phyloP scores from a whole-genome alignment of 2,113 vertebrate species.

The Caretta caretta region DNA sequence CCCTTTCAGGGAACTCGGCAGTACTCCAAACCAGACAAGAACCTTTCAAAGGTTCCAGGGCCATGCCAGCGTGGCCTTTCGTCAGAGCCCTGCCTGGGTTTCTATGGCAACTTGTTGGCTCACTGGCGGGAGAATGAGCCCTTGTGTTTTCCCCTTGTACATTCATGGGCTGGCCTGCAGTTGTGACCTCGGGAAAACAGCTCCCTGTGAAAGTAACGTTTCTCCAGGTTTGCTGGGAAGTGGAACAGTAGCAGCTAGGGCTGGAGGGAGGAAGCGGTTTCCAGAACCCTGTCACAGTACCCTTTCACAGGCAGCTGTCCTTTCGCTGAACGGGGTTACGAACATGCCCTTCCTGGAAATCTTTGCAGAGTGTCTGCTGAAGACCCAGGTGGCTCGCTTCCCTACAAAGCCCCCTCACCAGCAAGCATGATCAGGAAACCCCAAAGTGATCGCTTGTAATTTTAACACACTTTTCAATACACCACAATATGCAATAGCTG shows the following conservation, averaged over 20 bases:
- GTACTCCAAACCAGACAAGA: background rate
- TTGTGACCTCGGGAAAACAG: background rate
- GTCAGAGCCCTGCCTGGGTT: background rate
- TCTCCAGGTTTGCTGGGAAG: background rate
- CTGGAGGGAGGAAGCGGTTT: background rate
- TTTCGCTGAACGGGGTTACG: too few relatives aligned
- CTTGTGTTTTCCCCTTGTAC: background rate
- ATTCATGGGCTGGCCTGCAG: background rate
- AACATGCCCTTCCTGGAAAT: background rate
- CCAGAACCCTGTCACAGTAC: too few relatives aligned
- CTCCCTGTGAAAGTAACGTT: background rate
- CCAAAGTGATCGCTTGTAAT: background rate
- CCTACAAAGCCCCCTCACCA: background rate
- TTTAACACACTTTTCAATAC: background rate
- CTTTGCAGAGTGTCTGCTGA: too few relatives aligned
- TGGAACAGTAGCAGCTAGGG: background rate
- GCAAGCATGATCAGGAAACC: too few relatives aligned
- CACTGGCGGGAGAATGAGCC: background rate
- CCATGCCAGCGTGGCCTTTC: background rate
- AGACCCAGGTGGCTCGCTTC: background rate
- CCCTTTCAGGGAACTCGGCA: background rate
- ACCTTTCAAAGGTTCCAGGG: background rate
- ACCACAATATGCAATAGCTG: too few relatives aligned
- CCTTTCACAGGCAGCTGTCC: too few relatives aligned
- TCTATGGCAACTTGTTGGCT: background rate